Evolutionary conservation across 2,888 invertebrate genomes (phyloP).

Genomic region (Boloria euphrosyne): DNA sequence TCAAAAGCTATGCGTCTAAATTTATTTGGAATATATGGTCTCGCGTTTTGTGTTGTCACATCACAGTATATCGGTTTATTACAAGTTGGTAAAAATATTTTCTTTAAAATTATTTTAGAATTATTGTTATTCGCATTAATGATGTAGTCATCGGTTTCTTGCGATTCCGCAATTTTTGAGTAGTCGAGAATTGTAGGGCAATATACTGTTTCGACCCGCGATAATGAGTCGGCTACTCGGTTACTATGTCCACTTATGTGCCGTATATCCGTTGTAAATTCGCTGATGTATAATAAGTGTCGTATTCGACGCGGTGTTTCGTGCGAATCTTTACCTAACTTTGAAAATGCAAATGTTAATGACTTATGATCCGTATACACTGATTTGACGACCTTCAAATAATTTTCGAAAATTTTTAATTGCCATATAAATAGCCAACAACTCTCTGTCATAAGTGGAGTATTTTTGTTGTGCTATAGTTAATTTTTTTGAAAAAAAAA

Average conservation of each 20-base stretch:
- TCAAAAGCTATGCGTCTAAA: not conserved
- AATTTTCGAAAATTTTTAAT: not conserved
- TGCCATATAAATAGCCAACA: not conserved
- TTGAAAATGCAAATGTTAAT: not conserved
- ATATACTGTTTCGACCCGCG: conserved; percentile 4
- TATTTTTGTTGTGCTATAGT: conserved; percentile 37
- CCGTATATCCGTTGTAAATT: conserved; percentile 11
- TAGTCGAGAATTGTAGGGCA: conserved; percentile 4
- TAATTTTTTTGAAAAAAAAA: conserved; percentile 51
- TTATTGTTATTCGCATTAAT: too few species aligned
- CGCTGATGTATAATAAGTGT: conserved; percentile 15
- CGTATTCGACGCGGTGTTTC: conserved; percentile 11
- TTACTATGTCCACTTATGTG: conserved; percentile 9
- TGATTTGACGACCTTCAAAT: too few species aligned
- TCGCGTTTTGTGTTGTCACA: not conserved
- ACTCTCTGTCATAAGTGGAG: not conserved
- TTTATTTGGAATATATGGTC: conserved; percentile 11
- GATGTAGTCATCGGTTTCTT: not conserved
- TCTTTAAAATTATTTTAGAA: not conserved
- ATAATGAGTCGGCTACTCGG: conserved; percentile 13
- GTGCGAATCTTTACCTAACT: not conserved
- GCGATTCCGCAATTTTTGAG: not conserved
- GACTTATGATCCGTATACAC: not conserved
- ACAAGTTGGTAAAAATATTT: not conserved
- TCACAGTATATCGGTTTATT: conserved; percentile 18